Percentiles rank a stretch among this genome's conserved stretches.
These are phyloP conservation scores for Heliconius hermathena DNA, from an alignment of 1,140 invertebrate genomes.

Conservation along the genomic window DNA sequence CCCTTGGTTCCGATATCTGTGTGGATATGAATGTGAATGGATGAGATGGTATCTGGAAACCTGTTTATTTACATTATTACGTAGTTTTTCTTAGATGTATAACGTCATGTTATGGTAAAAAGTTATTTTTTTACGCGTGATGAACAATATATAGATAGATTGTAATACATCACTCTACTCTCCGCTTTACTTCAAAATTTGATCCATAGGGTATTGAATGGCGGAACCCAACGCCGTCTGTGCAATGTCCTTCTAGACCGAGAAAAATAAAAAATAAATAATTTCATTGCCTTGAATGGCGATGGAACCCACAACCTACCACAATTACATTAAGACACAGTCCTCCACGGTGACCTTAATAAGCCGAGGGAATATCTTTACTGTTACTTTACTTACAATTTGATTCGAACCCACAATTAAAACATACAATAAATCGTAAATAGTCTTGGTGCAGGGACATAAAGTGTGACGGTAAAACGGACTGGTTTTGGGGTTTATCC, in stretches of 20 bases:
- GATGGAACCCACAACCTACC: background rate
- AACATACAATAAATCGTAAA: too few relatives aligned
- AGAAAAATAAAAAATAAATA: background rate
- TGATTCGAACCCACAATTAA: too few relatives aligned
- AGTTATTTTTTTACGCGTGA: background rate
- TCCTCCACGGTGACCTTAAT: too few relatives aligned
- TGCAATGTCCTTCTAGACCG: too few relatives aligned
- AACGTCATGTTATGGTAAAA: background rate
- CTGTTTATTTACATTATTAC: conserved; percentile 11
- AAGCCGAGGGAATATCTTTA: too few relatives aligned
- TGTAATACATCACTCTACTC: background rate
- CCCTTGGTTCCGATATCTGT: conserved; percentile 23
- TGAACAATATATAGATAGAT: background rate
- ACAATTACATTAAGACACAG: background rate
- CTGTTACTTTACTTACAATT: too few relatives aligned
- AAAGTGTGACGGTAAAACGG: too few relatives aligned
- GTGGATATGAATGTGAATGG: conserved; percentile 28
- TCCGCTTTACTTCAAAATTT: background rate
- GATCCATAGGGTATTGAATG: too few relatives aligned
- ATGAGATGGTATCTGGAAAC: conserved; percentile 11
- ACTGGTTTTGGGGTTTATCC: too few relatives aligned
- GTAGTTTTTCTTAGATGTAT: background rate
- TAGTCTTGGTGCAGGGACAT: too few relatives aligned
- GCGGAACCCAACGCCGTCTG: too few relatives aligned
- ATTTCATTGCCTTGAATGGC: background rate